A percentile compares a stretch with the other conserved stretches of the same genome.
Evolutionary conservation across 1,140 invertebrate species (phyloP).

Genomic region (Penaeus vannamei): DNA sequence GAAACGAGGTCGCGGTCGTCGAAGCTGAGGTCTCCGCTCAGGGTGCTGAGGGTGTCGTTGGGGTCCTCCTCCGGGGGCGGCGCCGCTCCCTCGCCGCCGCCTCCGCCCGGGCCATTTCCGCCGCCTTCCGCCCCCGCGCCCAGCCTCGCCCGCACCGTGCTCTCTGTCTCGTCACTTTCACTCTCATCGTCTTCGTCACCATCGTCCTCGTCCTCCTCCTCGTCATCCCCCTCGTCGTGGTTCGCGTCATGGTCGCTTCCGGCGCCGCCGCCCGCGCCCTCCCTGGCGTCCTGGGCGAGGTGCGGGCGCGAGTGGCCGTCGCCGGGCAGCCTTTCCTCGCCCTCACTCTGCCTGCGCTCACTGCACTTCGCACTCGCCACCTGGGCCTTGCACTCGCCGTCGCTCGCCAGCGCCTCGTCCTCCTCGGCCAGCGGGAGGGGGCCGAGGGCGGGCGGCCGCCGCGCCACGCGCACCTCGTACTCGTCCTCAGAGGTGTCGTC

Average conservation of each 20-base stretch:
- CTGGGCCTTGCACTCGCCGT: neutral
- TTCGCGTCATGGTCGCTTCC: neutral
- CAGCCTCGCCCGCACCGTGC: constrained; percentile 54
- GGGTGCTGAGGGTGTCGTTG: constrained; percentile 57
- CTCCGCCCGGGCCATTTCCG: neutral
- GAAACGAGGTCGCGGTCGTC: constrained; percentile 43
- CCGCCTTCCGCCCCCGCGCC: neutral
- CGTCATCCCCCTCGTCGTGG: neutral
- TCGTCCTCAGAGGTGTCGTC: constrained; percentile 57
- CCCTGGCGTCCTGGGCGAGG: neutral
- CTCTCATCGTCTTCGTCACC: constrained; percentile 51
- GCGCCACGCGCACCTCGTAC: constrained; percentile 20
- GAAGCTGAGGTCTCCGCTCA: constrained; percentile 59
- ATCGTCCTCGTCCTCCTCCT: constrained; percentile 1
- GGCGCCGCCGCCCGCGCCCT: neutral
- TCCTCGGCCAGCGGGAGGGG: constrained; percentile 39
- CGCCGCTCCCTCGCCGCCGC: neutral
- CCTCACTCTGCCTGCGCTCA: neutral
- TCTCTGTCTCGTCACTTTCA: constrained; percentile 63
- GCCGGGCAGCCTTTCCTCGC: neutral
- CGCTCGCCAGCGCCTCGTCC: neutral
- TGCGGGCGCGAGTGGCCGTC: neutral
- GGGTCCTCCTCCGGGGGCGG: constrained; percentile 40
- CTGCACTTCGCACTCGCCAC: neutral
- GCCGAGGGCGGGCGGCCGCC: neutral